Conservation (phyloP, 2,113 vertebrate genomes). For the Poeciliopsis occidentalis region DNA sequence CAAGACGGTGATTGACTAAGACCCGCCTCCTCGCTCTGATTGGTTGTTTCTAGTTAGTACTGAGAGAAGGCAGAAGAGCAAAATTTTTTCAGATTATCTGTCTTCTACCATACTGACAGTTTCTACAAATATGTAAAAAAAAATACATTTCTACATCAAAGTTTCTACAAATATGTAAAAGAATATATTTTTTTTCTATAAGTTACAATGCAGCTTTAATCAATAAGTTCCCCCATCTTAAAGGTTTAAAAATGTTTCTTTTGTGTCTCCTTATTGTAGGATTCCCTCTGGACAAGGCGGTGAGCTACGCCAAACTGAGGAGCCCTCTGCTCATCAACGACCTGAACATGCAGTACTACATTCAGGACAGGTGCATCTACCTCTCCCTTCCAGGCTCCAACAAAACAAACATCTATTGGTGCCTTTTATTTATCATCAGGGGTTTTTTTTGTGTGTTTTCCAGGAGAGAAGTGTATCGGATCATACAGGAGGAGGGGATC, state of each 20-base stretch:
- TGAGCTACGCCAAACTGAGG: slow-evolving; percentile 94
- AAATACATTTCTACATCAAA: too few species aligned
- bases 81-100: too few species aligned
- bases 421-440: neutral
- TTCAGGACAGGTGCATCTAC: slow-evolving; percentile 89
- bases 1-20: too few species aligned
- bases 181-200: too few species aligned
- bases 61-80: too few species aligned
- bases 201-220: neutral
- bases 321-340: slow-evolving; percentile 96
- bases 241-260: neutral
- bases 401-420: neutral
- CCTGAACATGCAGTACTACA: slow-evolving; percentile 98
- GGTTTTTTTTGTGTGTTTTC: neutral
- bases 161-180: too few species aligned
- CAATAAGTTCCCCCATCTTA: neutral
- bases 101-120: too few species aligned
- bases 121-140: too few species aligned
- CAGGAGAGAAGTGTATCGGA: slow-evolving; percentile 98
- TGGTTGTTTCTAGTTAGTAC: too few species aligned
- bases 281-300: slow-evolving; percentile 97
- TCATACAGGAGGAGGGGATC: slow-evolving; percentile 96
- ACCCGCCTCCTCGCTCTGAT: too few species aligned
- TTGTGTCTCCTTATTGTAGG: slow-evolving; percentile 71
- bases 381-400: neutral